Percentiles rank a stretch among this genome's conserved stretches.
Evolutionary conservation across 2,888 invertebrate species (phyloP).

Genomic region (Rhynchonema sp.): DNA sequence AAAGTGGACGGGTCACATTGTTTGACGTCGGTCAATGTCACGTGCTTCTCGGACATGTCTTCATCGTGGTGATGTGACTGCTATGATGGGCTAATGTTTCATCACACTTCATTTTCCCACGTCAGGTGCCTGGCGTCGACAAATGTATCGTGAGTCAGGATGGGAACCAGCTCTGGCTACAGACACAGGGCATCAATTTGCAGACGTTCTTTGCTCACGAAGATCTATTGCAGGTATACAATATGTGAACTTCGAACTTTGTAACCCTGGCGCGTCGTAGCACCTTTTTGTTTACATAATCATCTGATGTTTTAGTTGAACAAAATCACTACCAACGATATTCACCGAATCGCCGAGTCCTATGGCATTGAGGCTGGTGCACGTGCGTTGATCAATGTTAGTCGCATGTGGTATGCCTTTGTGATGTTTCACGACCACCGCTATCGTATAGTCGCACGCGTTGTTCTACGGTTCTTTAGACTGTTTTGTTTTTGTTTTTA

Average conservation of each 20-base stretch:
- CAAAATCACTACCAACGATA: constrained; percentile 72
- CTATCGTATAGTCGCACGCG: neutral
- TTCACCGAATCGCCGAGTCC: constrained; percentile 64
- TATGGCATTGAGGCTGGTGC: constrained; percentile 93
- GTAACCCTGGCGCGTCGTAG: neutral
- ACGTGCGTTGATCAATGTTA: constrained; percentile 64
- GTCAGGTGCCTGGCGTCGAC: constrained; percentile 53
- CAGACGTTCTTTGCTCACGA: constrained; percentile 67
- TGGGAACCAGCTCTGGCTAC: constrained; percentile 36
- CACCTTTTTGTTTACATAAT: neutral
- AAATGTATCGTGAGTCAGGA: constrained; percentile 55
- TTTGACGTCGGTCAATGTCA: no score
- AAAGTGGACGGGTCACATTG: no score
- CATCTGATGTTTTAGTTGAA: constrained; percentile 44
- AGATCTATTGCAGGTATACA: constrained; percentile 45
- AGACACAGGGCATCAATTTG: constrained; percentile 89
- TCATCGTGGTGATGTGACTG: no score
- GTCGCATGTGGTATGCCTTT: constrained; percentile 32
- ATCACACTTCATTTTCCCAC: no score
- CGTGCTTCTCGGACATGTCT: no score
- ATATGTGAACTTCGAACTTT: no score
- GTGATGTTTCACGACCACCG: neutral
- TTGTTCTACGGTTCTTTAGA: no score
- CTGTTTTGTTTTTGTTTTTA: neutral
- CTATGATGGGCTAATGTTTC: no score